These are phyloP conservation scores for Gortyna flavago DNA, from an alignment of 2,888 invertebrate genomes.

Conservation along the genomic window DNA sequence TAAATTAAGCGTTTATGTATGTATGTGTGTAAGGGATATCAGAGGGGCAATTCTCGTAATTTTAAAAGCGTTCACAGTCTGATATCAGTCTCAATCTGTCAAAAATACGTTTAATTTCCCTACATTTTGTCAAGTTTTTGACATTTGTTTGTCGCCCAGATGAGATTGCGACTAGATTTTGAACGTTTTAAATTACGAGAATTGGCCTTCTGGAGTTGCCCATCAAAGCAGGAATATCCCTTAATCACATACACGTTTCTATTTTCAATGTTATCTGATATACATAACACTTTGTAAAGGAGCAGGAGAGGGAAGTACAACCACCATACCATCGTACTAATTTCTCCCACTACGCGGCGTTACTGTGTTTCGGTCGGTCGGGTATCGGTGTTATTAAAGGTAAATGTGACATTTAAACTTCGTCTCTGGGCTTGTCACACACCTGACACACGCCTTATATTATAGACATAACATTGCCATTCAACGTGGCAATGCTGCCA, in stretches of 20 bases:
- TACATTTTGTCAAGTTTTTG: no score
- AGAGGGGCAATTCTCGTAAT: no score
- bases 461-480: neutral
- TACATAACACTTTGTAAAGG: neutral
- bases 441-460: neutral
- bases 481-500: neutral
- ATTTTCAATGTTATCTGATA: neutral
- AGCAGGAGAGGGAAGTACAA: neutral
- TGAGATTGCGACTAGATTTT: no score
- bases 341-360: neutral
- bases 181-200: no score
- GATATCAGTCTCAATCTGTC: no score
- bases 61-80: no score
- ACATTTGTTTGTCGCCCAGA: no score
- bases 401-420: no score
- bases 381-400: neutral
- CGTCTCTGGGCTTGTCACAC: neutral
- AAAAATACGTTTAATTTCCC: no score
- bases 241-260: conserved; percentile 13
- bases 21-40: neutral
- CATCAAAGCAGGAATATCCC: neutral
- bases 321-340: neutral
- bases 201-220: neutral
- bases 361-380: neutral
- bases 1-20: no score